Evolutionary conservation across 2,888 invertebrate genomes (phyloP), one percentile per base, ranked within the genome.

Genomic region (Drosophila quinaria): DNA sequence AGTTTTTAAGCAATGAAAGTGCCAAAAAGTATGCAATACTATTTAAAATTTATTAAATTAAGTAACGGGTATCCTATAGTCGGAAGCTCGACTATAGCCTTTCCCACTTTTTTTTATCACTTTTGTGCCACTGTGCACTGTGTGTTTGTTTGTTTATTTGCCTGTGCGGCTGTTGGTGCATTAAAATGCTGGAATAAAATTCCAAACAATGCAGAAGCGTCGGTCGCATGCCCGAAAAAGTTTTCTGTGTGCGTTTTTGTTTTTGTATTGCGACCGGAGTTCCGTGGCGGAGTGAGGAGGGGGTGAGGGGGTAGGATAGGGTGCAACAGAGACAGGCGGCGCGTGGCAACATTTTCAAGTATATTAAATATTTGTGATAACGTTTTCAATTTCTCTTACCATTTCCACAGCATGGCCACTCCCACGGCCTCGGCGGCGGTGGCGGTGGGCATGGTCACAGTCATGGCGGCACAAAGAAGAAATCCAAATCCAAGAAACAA

Each of bases 361-460:
- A 69, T 74, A 79, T 78, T 76, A 74, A 74, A 79, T 74, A 79
- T 69, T 55, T 76, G 70, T 73, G 65, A 68, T 70, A 75, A 65
- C 63, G 61, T 73, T 73, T 82, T 79, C 82, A 81, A 87, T 89
- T 89, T 84, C 76, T 73, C 67, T 67, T 75, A 37, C 80, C 83
- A 63, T 68, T 69, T 72, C 39, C 51, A 3, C 65, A 99, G 98
- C 73, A 99, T 99, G 98, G 87, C 11, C 89, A 90, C 69, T 80
- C 82, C 52, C 89, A 91, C 35, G 84, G 78, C 25, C 22, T 22
- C 4, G 4, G 22, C 22, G 22, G 22, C 22, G 22, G 22, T 22
- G 22, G 25, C 25, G 25, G 25, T 8, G 25, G 25, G 6, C 25
- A n/a, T n/a, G n/a, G n/a, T n/a, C n/a, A n/a, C n/a, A n/a, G n/a